Percentiles rank a stretch among this genome's conserved stretches.
Evolutionary conservation across 2,797 vertebrate species (phyloP).

Genomic region (Cossypha niveicapilla): DNA sequence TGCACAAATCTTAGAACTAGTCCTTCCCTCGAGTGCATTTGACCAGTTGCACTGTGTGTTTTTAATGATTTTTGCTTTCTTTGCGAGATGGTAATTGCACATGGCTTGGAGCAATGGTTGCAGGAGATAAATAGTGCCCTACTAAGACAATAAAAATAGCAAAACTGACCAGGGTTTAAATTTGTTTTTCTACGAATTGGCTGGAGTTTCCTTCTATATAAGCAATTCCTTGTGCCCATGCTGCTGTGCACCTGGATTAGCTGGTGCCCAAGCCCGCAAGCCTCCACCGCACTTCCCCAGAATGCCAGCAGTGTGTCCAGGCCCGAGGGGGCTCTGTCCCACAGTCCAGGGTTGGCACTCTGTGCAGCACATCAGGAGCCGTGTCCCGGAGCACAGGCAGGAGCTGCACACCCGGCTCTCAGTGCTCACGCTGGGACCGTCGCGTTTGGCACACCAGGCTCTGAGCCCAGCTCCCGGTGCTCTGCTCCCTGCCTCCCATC

Average conservation of each 20-base stretch:
- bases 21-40: neutral
- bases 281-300: neutral
- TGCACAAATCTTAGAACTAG: neutral
- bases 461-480: neutral
- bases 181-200: neutral
- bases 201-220: neutral
- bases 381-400: neutral
- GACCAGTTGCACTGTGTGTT: neutral
- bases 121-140: neutral
- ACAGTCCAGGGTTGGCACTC: neutral
- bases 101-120: neutral
- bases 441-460: fast-evolving
- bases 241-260: neutral
- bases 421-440: neutral
- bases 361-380: neutral
- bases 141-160: neutral
- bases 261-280: neutral
- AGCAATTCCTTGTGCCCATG: neutral
- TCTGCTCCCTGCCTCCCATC: neutral
- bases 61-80: neutral
- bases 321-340: neutral
- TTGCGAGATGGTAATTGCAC: neutral
- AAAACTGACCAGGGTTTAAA: neutral
- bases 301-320: neutral
- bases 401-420: fast-evolving